These are phyloP conservation scores for Choristoneura rosaceana DNA, from an alignment of 2,888 invertebrate species.

Conservation along the genomic window DNA sequence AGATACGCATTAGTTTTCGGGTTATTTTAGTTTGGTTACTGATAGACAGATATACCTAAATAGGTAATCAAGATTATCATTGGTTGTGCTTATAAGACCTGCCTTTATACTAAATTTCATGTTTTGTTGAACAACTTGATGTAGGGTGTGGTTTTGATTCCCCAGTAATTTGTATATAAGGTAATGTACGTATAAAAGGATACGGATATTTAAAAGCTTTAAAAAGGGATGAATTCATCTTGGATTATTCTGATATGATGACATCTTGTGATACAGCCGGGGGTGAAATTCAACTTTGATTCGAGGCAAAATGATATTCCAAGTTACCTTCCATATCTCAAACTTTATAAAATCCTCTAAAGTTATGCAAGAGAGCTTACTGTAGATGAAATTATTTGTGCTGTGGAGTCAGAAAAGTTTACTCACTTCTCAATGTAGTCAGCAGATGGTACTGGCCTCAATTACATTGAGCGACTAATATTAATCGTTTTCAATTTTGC, in stretches of 20 bases:
- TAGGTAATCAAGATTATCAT: too few species aligned
- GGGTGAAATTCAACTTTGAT: background rate
- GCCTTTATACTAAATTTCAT: too few species aligned
- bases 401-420: background rate
- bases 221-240: background rate
- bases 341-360: background rate
- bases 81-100: too few species aligned
- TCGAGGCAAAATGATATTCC: background rate
- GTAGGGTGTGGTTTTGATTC: too few species aligned
- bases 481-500: constrained; percentile 22
- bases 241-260: background rate
- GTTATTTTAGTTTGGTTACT: too few species aligned
- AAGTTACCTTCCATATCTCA: background rate
- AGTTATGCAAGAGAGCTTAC: background rate
- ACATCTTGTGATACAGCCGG: background rate
- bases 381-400: background rate
- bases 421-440: constrained; percentile 9
- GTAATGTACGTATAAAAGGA: too few species aligned
- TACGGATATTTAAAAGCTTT: background rate
- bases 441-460: constrained; percentile 18
- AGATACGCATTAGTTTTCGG: too few species aligned
- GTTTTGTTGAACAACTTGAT: too few species aligned
- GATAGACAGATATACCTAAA: too few species aligned
- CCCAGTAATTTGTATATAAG: too few species aligned
- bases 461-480: constrained; percentile 19